Base-by-base conservation (phyloP, 2,797 vertebrate species). In the Meriones psammophilus region DNA sequence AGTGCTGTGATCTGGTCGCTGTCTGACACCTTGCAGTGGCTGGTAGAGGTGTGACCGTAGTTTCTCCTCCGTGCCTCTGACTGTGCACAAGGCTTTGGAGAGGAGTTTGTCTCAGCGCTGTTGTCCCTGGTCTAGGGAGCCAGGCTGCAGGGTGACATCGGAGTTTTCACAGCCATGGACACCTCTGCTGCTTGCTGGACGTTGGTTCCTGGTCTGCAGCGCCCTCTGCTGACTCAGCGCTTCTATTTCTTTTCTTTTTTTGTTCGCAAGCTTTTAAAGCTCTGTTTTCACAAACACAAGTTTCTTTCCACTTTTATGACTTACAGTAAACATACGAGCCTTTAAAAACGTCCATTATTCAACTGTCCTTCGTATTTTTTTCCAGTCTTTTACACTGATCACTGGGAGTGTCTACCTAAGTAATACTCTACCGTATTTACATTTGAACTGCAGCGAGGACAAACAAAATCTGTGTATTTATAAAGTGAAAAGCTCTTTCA, bases 401-500 rank as follows among this genome's bases (percentile, higher is more conserved):
- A 98, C 18, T 96, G 97, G 83, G 91, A 85, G 96, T 98, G 98
- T 87, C 93, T 97, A 97, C 96, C 78, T 93, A 96, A 3, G 76
- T 96, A 96, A 92, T 86, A 97, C 96, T 97, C 97, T 94, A 95
- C 93, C 94, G 30, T 97, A 98, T 98, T 94, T 97, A 98, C 97
- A 98, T 97, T 98, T 98, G 97, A 98, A 96, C 91, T 97, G 95
- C 33, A 84, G 88, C 96, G 74, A 96, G 97, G 97, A 98, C 97
- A 96, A 96, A 98, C 96, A 97, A 98, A 98, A 96, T 97, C 94
- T 96, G 76, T 98, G 98, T 98, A 98, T 98, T 98, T 98, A 98
- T 98, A 98, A 98, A 98, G 98, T 98, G 98, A 98, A 98, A 98
- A 97, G 89, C 97, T 84, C 97, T 98, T 98, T 98, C 98, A 98